Conservation (phyloP, 1,140 invertebrate genomes). For the Elymnias hypermnestra region DNA sequence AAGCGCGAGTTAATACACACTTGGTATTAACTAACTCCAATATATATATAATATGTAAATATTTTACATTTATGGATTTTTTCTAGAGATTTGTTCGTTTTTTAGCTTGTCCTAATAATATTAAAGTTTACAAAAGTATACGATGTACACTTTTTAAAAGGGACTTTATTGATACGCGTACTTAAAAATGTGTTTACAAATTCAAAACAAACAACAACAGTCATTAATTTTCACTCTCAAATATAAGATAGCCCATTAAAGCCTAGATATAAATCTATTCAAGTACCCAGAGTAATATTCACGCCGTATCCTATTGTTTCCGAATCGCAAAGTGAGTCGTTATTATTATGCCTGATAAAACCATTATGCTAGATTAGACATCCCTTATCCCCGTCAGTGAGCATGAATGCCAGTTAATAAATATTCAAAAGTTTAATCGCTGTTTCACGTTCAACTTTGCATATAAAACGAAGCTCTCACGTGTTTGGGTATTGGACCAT, state of each 20-base stretch:
- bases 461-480: background rate
- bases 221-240: too few relatives aligned
- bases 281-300: background rate
- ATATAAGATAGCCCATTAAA: background rate
- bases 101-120: too few relatives aligned
- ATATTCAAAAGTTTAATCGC: conserved; percentile 3
- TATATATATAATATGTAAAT: too few relatives aligned
- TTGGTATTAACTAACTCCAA: too few relatives aligned
- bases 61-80: too few relatives aligned
- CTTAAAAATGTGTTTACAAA: background rate
- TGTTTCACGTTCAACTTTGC: background rate
- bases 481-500: background rate
- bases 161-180: too few relatives aligned
- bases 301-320: background rate
- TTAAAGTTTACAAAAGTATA: too few relatives aligned
- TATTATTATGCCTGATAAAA: background rate
- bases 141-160: too few relatives aligned
- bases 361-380: background rate
- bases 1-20: too few relatives aligned
- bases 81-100: too few relatives aligned
- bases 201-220: background rate
- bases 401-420: conserved; percentile 4
- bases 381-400: background rate
- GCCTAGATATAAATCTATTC: background rate
- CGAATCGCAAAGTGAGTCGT: background rate